phyloP scores from a whole-genome alignment of 2,888 invertebrate genomes.

The Disparrhopalites patrizii region DNA sequence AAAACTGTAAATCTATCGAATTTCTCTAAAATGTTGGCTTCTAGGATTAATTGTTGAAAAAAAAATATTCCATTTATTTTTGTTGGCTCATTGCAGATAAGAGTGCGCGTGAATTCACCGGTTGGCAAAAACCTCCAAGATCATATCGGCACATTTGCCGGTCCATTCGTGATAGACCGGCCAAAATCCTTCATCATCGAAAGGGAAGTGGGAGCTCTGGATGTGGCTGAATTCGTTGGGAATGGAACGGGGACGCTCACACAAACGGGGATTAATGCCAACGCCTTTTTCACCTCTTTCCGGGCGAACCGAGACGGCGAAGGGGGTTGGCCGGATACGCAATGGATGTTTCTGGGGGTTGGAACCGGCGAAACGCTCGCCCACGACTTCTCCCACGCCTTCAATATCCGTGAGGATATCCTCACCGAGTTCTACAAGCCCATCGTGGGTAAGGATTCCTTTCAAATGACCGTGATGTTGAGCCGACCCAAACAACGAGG shows the following conservation, averaged over 20 bases:
- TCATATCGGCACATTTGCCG: slow-evolving; percentile 41
- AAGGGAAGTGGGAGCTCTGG: slow-evolving; percentile 27
- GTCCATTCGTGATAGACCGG: slow-evolving; percentile 39
- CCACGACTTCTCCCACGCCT: slow-evolving; percentile 35
- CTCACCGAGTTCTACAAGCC: slow-evolving; percentile 42
- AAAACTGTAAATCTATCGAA: neutral
- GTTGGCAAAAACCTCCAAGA: slow-evolving; percentile 45
- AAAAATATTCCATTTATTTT: neutral
- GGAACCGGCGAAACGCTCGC: slow-evolving; percentile 31
- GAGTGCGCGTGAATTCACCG: slow-evolving; percentile 35
- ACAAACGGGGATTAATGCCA: slow-evolving; percentile 33
- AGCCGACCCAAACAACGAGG: slow-evolving; percentile 42
- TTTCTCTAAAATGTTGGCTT: no score
- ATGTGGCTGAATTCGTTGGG: slow-evolving; percentile 31
- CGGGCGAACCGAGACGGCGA: slow-evolving; percentile 36
- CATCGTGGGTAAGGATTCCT: slow-evolving; percentile 39
- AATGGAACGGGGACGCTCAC: slow-evolving; percentile 42
- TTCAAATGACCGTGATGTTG: slow-evolving; percentile 44
- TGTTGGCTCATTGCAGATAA: slow-evolving; percentile 18
- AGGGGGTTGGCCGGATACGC: slow-evolving; percentile 42
- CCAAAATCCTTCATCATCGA: slow-evolving; percentile 35
- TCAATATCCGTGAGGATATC: slow-evolving; percentile 39
- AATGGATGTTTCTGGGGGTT: slow-evolving; percentile 41
- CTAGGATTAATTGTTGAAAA: no score
- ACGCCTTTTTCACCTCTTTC: slow-evolving; percentile 42